Evolutionary conservation across 2,797 vertebrate species (phyloP), one percentile per base, ranked within the genome.

Genomic region (Cheirogaleus major): DNA sequence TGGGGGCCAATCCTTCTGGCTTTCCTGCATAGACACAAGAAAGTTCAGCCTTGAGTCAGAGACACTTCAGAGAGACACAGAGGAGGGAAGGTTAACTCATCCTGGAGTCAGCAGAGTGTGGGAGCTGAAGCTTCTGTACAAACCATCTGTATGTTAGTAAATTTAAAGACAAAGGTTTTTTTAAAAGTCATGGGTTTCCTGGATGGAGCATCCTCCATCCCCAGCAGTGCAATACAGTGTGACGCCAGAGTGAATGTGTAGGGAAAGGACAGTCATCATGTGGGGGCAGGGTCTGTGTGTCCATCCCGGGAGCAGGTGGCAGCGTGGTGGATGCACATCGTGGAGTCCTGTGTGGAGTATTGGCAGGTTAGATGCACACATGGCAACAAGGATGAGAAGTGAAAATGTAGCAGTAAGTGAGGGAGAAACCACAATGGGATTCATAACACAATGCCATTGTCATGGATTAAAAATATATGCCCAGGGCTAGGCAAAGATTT

Each of bases 131-230:
- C 25, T 30, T 88, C 61, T 78, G 22, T 23, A 11, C 5, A 7
- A 57, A 6, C 25, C 2, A 4, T 14, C 7, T 6, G 70, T 35
- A 50, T 35, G 43, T 7, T 10, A 17, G 48, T 10, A 38, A 32
- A 55, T 5, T 12, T 61, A 23, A 70, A n/a, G 25, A 59, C 30
- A 32, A 57, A 86, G 50, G 4, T 30, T 30, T 67, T 35, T 45
- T 13, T 8, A 35, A 32, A 76, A 78, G 52, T 41, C n/a, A 9
- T 20, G 27, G 25, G 13, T 59, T 57, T 63, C 65, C 27, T 84
- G 63, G n/a, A 11, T 23, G 0, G 1, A 30, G n/a, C 4, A 2
- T 12, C 38, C 27, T 55, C 35, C 2, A 0, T 2, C 14, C 11
- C 55, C 6, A 4, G 52, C 50, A 17, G n/a, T 8, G 5, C 7